These are phyloP conservation scores for Agrilus planipennis DNA, from an alignment of 1,140 invertebrate species.

Conservation along the genomic window DNA sequence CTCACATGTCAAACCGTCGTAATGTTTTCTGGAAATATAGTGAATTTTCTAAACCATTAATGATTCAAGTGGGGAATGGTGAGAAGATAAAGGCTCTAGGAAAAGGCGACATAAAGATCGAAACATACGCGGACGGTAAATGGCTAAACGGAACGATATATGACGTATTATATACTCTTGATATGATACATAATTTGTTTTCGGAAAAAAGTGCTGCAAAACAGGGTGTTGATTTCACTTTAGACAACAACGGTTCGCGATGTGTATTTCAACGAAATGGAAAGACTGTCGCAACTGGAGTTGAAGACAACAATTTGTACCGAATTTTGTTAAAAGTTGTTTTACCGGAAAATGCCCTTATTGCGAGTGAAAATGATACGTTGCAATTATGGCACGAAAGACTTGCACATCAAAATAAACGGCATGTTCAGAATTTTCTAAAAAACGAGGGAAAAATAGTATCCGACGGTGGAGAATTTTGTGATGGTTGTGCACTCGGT, in stretches of 20 bases:
- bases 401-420: slow-evolving; percentile 7
- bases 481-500: slow-evolving; percentile 31
- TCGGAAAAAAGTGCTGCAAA: slow-evolving; percentile 25
- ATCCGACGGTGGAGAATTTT: slow-evolving; percentile 14
- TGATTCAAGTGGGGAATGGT: slow-evolving; percentile 17
- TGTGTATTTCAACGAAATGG: slow-evolving; percentile 4
- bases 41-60: slow-evolving; percentile 10
- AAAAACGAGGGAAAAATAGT: slow-evolving; percentile 15
- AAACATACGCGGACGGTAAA: slow-evolving; percentile 15
- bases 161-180: slow-evolving; percentile 31
- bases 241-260: slow-evolving; percentile 7
- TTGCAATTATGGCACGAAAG: slow-evolving; percentile 9
- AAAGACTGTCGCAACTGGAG: slow-evolving; percentile 2
- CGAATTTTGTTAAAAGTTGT: too few relatives aligned
- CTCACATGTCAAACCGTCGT: slow-evolving; percentile 17
- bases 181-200: slow-evolving; percentile 31
- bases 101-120: slow-evolving; percentile 16
- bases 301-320: too few relatives aligned
- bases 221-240: slow-evolving; percentile 20
- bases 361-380: too few relatives aligned
- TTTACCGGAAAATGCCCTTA: too few relatives aligned
- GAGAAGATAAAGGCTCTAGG: slow-evolving; percentile 14
- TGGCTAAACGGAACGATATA: slow-evolving; percentile 22
- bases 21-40: slow-evolving; percentile 14
- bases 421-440: slow-evolving; percentile 4